Evolutionary conservation across 2,113 vertebrate species (phyloP).

Genomic region (Gopherus evgoodei): DNA sequence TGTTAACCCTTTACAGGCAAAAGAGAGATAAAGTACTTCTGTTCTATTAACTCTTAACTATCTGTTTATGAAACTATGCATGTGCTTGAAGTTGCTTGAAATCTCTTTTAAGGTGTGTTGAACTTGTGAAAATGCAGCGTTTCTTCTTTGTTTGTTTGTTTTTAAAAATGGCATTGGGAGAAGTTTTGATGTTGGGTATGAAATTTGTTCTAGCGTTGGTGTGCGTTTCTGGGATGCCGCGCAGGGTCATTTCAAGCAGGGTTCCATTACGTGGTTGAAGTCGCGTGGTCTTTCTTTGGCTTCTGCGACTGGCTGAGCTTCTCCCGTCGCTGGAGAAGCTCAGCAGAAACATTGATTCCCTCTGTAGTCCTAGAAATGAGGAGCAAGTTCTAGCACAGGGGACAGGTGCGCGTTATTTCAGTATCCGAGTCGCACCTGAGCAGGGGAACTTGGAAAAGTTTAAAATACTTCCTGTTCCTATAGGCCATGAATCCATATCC

Average conservation of each 20-base stretch:
- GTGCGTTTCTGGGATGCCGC: background rate
- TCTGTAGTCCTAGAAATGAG: background rate
- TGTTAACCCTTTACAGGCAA: too few species aligned
- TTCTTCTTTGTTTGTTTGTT: background rate
- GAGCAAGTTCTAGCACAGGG: background rate
- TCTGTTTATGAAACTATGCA: too few species aligned
- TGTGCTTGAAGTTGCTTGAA: background rate
- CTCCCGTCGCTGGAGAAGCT: background rate
- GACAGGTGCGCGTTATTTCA: background rate
- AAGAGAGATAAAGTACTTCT: too few species aligned
- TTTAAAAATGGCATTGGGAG: background rate
- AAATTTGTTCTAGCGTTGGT: background rate
- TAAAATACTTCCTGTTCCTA: background rate
- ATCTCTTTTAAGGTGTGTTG: background rate
- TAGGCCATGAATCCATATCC: background rate
- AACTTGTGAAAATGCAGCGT: too few species aligned
- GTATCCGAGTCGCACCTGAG: background rate
- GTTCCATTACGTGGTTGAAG: background rate
- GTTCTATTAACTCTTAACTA: too few species aligned
- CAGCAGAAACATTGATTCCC: background rate
- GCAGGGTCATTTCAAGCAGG: background rate
- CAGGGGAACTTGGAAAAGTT: background rate
- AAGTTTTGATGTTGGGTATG: background rate
- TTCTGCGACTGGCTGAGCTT: background rate
- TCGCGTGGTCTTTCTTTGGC: background rate